These are phyloP conservation scores for Luperina nickerlii DNA, from an alignment of 2,888 invertebrate species.

Conservation along the genomic window DNA sequence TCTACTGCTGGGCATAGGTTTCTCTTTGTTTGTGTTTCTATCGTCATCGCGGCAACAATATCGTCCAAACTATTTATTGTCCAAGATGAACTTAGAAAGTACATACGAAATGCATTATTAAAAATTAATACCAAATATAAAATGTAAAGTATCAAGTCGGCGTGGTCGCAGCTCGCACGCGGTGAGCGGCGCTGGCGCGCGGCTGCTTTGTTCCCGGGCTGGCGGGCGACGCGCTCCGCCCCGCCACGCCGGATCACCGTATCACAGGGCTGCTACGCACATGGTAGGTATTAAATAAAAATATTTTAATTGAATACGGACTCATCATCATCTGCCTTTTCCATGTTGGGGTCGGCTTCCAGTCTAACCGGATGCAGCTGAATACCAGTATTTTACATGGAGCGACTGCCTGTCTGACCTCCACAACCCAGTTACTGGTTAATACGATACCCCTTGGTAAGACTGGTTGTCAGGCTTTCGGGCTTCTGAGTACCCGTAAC, in stretches of 20 bases:
- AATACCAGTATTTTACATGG: too few relatives aligned
- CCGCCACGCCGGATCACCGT: conserved; percentile 55
- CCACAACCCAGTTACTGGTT: too few relatives aligned
- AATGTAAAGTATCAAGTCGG: conserved; percentile 72
- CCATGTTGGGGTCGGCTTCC: too few relatives aligned
- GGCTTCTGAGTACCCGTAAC: too few relatives aligned
- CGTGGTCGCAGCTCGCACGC: conserved; percentile 65
- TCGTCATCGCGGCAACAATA: neutral
- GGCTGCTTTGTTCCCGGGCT: conserved; percentile 87
- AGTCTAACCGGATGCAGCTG: too few relatives aligned
- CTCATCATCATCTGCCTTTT: too few relatives aligned
- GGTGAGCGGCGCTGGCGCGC: conserved; percentile 85
- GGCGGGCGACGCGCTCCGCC: conserved; percentile 80
- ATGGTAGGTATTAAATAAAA: neutral
- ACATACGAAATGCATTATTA: neutral
- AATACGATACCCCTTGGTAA: too few relatives aligned
- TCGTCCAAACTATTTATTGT: neutral
- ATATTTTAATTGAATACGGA: neutral
- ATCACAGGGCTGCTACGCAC: conserved; percentile 75
- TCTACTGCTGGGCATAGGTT: neutral
- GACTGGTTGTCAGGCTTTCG: too few relatives aligned
- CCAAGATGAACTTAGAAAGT: neutral
- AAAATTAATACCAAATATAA: neutral
- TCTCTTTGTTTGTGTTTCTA: neutral
- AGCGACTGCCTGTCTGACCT: too few relatives aligned